Percentiles rank a stretch among this genome's conserved stretches.
phyloP scores from a whole-genome alignment of 2,113 vertebrate species.

The Prinia subflava region DNA sequence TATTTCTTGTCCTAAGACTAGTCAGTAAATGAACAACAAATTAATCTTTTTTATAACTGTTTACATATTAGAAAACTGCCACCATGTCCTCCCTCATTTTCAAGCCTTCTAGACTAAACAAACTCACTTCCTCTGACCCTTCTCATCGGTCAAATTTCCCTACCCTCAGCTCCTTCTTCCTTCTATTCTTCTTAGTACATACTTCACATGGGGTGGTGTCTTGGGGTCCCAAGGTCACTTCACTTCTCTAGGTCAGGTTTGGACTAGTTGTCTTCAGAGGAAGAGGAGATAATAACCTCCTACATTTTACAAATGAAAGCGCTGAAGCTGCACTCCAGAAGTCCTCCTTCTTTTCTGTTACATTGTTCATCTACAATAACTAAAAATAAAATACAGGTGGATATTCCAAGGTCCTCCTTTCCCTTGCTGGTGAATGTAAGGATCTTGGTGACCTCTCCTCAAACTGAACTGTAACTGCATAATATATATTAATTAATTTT shows the following conservation, averaged over 20 bases:
- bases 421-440: not conserved
- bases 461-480: not conserved
- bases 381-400: not conserved
- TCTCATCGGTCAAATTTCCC: not conserved
- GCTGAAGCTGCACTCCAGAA: not conserved
- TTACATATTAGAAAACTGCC: not conserved
- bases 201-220: not conserved
- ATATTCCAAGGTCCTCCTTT: not conserved
- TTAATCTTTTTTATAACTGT: not conserved
- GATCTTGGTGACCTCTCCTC: not conserved
- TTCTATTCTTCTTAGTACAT: not conserved
- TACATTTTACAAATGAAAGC: not conserved
- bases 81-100: not conserved
- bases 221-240: not conserved
- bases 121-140: not conserved
- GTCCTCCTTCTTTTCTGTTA: not conserved
- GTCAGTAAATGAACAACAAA: not conserved
- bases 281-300: not conserved
- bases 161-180: not conserved
- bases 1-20: not conserved
- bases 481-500: not conserved
- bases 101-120: not conserved
- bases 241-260: not conserved
- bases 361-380: not conserved
- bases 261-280: not conserved